These are phyloP conservation scores for Bergia puertoricense DNA, from an alignment of 92 coral and sea anemone genomes.

Conservation along the genomic window DNA sequence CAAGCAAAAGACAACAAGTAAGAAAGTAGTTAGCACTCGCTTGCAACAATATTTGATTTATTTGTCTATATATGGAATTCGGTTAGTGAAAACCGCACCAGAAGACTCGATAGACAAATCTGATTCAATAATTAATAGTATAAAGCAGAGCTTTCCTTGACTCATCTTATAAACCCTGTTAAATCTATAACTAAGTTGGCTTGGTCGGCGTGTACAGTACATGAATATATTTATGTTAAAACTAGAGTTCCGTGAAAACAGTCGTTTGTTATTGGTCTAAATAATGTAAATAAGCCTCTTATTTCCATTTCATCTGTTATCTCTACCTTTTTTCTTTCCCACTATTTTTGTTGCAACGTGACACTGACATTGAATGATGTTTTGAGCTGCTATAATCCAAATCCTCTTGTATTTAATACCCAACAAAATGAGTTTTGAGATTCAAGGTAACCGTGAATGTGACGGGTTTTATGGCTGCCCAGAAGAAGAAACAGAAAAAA, in stretches of 20 bases:
- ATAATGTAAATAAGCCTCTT: neutral
- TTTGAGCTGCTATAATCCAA: neutral
- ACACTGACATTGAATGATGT: too few species aligned
- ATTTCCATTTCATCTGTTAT: too few species aligned
- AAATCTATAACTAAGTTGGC: neutral
- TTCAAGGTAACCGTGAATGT: slow-evolving; percentile 3
- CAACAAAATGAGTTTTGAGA: slow-evolving; percentile 32
- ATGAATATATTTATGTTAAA: neutral
- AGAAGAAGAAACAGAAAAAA: slow-evolving; percentile 16
- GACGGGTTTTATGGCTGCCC: slow-evolving; percentile 38
- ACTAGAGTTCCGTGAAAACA: neutral
- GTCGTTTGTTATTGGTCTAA: neutral
- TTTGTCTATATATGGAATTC: neutral
- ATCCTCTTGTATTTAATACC: neutral
- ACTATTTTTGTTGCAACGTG: neutral
- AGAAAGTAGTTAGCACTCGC: neutral
- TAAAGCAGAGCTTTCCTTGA: neutral
- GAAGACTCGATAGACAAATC: neutral
- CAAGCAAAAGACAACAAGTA: neutral
- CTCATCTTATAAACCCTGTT: neutral
- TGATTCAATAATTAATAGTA: neutral
- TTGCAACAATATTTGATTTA: neutral
- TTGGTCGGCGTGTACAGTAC: neutral
- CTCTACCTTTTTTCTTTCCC: neutral
- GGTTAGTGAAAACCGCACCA: too few species aligned